phyloP scores from a whole-genome alignment of 2,113 vertebrate genomes.

The Cottus gobio region DNA sequence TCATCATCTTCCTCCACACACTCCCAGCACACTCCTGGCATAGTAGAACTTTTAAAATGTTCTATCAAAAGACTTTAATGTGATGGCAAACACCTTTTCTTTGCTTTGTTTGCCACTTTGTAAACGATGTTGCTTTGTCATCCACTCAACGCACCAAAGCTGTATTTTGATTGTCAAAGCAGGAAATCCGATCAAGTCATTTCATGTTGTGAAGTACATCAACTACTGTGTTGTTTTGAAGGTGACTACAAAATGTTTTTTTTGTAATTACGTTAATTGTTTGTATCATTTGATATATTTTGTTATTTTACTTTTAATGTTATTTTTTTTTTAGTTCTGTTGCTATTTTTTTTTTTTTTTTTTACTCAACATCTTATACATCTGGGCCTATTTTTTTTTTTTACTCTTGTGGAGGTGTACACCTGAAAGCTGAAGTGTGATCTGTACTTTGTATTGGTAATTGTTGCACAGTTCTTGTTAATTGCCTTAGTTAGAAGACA shows the following conservation, averaged over 20 bases:
- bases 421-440: slow-evolving; percentile 50
- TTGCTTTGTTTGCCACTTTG: slow-evolving; percentile 7
- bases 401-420: slow-evolving; percentile 46
- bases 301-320: slow-evolving; percentile 56
- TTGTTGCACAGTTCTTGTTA: slow-evolving; percentile 55
- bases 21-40: slow-evolving; percentile 50
- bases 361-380: slow-evolving; percentile 47
- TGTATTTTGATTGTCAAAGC: slow-evolving; percentile 60
- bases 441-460: slow-evolving; percentile 31
- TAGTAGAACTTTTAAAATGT: background rate
- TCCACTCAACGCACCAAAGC: slow-evolving; percentile 64
- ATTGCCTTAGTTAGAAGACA: slow-evolving; percentile 76
- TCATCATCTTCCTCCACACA: slow-evolving; percentile 39
- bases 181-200: slow-evolving; percentile 53
- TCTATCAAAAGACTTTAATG: slow-evolving; percentile 45
- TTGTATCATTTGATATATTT: slow-evolving; percentile 42
- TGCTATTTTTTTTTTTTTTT: slow-evolving; percentile 29
- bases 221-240: slow-evolving; percentile 49
- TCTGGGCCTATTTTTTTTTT: slow-evolving; percentile 50
- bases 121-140: slow-evolving; percentile 30
- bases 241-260: slow-evolving; percentile 53
- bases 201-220: slow-evolving; percentile 51
- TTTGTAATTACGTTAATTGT: slow-evolving; percentile 70
- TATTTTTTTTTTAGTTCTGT: slow-evolving; percentile 54
- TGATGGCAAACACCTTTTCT: slow-evolving; percentile 31